phyloP scores from a whole-genome alignment of 1,140 invertebrate genomes.

The Drosophila rufa region DNA sequence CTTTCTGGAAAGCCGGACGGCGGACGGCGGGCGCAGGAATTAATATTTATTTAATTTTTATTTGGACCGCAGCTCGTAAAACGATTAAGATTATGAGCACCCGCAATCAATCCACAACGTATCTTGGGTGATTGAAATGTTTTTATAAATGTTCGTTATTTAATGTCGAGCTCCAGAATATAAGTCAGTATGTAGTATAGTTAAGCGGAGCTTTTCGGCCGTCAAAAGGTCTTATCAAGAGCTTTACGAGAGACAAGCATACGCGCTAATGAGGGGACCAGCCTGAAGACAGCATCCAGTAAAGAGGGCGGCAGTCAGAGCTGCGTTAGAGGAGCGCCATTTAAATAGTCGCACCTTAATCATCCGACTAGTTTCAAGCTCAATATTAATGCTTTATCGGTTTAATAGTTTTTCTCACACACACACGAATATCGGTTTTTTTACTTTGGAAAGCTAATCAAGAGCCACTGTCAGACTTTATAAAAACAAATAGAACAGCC shows the following conservation, averaged over 20 bases:
- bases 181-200: not conserved
- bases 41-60: not conserved
- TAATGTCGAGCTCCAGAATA: not conserved
- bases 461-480: too few relatives aligned
- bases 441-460: too few relatives aligned
- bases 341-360: not conserved
- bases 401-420: not conserved
- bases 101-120: not conserved
- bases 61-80: too few relatives aligned
- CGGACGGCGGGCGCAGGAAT: too few relatives aligned
- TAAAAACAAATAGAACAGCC: too few relatives aligned
- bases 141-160: not conserved
- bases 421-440: too few relatives aligned
- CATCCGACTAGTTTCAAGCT: not conserved
- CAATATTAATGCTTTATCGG: not conserved
- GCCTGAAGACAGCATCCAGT: not conserved
- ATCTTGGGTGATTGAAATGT: not conserved
- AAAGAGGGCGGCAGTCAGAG: not conserved
- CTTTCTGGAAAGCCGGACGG: not conserved
- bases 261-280: not conserved
- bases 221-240: conserved; percentile 6
- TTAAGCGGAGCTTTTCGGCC: not conserved
- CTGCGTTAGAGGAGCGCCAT: not conserved
- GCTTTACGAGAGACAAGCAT: not conserved
- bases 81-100: not conserved